Evolutionary conservation across 2,113 vertebrate genomes (phyloP).

Genomic region (Aegithalos caudatus): DNA sequence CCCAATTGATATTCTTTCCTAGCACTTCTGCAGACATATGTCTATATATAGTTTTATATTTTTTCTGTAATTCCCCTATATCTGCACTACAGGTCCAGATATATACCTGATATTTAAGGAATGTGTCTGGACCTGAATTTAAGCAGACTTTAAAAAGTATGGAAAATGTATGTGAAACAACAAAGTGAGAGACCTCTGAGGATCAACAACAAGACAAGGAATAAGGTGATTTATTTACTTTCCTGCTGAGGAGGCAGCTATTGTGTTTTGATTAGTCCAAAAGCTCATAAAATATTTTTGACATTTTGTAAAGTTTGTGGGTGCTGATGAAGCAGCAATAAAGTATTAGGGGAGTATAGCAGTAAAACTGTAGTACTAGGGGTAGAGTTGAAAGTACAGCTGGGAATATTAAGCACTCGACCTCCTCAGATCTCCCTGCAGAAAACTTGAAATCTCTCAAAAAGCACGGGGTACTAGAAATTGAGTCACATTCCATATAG

Average conservation of each 20-base stretch:
- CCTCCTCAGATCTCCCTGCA: background rate
- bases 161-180: background rate
- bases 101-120: background rate
- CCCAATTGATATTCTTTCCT: background rate
- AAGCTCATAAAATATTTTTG: background rate
- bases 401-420: background rate
- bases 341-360: background rate
- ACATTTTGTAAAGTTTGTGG: background rate
- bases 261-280: background rate
- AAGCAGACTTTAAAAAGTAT: background rate
- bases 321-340: background rate
- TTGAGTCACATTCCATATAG: background rate
- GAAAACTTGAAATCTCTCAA: background rate
- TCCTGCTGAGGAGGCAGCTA: background rate
- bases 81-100: background rate
- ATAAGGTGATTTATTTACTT: background rate
- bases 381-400: background rate
- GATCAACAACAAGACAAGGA: background rate
- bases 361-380: background rate
- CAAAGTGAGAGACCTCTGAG: background rate
- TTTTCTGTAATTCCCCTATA: background rate
- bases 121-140: background rate
- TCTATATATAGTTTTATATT: background rate
- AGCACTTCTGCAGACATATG: background rate
- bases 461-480: background rate